Evolutionary conservation across 2,888 invertebrate species (phyloP).

Genomic region (Danaus chrysippus): DNA sequence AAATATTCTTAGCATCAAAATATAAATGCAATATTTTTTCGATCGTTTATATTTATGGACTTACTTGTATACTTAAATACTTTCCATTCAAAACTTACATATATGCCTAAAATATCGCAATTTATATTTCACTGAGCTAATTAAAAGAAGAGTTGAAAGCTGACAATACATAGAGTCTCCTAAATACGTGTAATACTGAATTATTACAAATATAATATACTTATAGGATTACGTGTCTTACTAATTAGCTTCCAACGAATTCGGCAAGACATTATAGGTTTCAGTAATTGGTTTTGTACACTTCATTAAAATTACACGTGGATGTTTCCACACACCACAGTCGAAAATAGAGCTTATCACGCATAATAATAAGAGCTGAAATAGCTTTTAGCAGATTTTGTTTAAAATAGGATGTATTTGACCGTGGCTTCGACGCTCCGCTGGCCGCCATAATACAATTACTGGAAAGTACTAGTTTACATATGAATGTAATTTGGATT

Average conservation of each 20-base stretch:
- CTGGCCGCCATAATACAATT: conserved; percentile 26
- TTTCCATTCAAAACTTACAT: no score
- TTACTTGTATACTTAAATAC: no score
- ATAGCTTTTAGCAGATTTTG: conserved; percentile 3
- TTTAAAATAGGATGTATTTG: conserved; percentile 18
- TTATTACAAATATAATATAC: conserved; percentile 11
- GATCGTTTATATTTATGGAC: no score
- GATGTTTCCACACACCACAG: not conserved
- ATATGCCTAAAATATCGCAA: no score
- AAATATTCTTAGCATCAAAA: no score
- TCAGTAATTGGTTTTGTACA: conserved; percentile 21
- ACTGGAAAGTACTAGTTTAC: conserved; percentile 16
- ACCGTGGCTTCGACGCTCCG: conserved; percentile 25
- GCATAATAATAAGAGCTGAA: conserved; percentile 11
- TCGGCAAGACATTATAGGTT: conserved; percentile 19
- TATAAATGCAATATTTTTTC: no score
- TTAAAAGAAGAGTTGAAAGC: not conserved
- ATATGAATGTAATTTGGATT: conserved; percentile 14
- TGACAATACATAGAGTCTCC: not conserved
- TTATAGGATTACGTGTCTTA: conserved; percentile 23
- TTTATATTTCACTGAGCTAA: not conserved
- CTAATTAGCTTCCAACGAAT: conserved; percentile 23
- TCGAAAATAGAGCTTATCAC: not conserved
- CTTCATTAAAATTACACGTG: conserved; percentile 12
- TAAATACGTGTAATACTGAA: not conserved